phyloP scores from a whole-genome alignment of 2,888 invertebrate genomes.

The Byasa hedistus region DNA sequence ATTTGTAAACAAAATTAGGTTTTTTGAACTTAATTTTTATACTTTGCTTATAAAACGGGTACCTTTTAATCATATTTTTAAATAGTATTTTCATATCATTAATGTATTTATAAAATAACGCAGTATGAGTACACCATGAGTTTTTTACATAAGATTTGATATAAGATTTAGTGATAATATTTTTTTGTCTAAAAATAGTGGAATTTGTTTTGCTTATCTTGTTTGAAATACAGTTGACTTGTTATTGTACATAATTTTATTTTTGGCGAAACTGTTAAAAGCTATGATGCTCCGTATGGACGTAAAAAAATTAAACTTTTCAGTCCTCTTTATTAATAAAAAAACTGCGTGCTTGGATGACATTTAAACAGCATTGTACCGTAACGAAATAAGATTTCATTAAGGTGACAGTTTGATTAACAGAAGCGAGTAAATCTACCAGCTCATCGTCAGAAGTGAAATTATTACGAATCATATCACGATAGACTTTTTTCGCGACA shows the following conservation, averaged over 20 bases:
- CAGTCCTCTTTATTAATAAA: background rate
- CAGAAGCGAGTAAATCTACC: background rate
- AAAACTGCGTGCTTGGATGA: background rate
- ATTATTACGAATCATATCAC: conserved; percentile 72
- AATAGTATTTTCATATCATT: no score
- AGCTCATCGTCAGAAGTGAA: conserved; percentile 63
- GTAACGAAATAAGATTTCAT: conserved; percentile 8
- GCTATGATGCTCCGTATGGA: background rate
- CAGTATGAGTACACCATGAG: no score
- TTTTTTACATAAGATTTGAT: no score
- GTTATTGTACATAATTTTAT: no score
- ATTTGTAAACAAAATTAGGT: conserved; percentile 23
- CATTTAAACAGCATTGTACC: background rate
- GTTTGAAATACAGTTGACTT: no score
- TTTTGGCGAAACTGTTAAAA: no score
- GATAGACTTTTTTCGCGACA: conserved; percentile 63
- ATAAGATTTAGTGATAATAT: no score
- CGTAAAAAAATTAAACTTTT: background rate
- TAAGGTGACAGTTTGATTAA: conserved; percentile 3
- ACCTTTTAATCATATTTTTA: background rate
- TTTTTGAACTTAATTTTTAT: conserved; percentile 3
- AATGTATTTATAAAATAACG: no score
- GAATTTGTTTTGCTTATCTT: no score
- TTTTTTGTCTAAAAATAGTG: no score
- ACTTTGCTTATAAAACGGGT: background rate